Conservation (phyloP, 2,113 vertebrate genomes). For the Siphamia tubifer region DNA sequence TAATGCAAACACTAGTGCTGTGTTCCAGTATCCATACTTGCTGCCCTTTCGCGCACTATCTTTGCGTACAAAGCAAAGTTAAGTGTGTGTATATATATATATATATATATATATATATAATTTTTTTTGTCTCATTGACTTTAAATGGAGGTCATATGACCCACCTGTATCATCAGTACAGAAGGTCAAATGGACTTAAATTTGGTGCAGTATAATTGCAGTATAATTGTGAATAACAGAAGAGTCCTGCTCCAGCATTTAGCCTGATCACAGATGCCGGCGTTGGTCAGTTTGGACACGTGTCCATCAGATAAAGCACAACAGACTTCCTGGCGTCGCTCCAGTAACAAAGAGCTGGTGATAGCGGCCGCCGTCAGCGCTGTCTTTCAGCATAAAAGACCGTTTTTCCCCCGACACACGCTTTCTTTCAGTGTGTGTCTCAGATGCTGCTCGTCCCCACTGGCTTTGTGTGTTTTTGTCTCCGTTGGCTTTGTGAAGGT, state of each 20-base stretch:
- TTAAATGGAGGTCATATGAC: too few relatives aligned
- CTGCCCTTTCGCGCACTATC: too few relatives aligned
- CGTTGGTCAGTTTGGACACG: not conserved
- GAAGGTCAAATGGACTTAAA: too few relatives aligned
- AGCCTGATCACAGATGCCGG: not conserved
- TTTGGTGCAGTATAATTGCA: too few relatives aligned
- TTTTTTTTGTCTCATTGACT: too few relatives aligned
- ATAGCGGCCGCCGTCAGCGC: conserved; percentile 14
- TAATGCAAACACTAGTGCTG: too few relatives aligned
- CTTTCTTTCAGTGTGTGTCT: conserved; percentile 27
- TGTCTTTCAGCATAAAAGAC: conserved; percentile 16
- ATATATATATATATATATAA: too few relatives aligned
- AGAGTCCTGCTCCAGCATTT: not conserved
- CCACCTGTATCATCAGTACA: too few relatives aligned
- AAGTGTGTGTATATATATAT: too few relatives aligned
- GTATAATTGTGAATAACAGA: too few relatives aligned
- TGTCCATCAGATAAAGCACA: conserved; percentile 49
- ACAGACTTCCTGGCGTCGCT: conserved; percentile 32
- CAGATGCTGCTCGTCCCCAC: conserved; percentile 25
- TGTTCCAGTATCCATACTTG: too few relatives aligned
- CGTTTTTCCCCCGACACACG: not conserved
- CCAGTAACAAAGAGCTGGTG: conserved; percentile 50
- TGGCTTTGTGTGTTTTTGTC: conserved; percentile 62
- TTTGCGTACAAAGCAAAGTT: too few relatives aligned
- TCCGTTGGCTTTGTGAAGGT: conserved; percentile 52